Percentiles rank a stretch among this genome's conserved stretches.
phyloP scores from a whole-genome alignment of 2,888 invertebrate species.

The Molanna angustata region DNA sequence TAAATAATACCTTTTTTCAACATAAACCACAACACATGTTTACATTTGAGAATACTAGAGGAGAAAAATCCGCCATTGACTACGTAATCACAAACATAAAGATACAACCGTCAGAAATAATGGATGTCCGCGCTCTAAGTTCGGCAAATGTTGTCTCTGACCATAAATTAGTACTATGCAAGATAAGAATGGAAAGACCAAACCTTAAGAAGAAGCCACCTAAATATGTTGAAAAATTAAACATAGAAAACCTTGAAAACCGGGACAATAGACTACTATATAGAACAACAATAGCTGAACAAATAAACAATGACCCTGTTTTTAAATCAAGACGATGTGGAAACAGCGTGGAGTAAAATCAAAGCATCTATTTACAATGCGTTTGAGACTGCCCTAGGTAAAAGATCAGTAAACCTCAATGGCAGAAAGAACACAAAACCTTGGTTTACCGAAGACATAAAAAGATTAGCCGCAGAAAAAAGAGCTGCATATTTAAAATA shows the following conservation, averaged over 20 bases:
- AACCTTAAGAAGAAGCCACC: not conserved
- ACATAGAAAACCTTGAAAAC: not conserved
- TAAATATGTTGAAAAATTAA: not conserved
- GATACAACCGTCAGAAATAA: not conserved
- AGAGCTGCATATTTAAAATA: no score
- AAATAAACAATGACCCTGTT: not conserved
- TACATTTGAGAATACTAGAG: not conserved
- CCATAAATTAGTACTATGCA: not conserved
- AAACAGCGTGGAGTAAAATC: not conserved
- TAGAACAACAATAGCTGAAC: not conserved
- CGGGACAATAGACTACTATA: not conserved
- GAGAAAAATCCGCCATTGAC: not conserved
- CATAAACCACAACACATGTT: not conserved
- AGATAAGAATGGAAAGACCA: not conserved
- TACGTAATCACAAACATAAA: not conserved
- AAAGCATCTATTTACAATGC: not conserved
- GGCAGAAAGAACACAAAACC: no score
- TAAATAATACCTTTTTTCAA: constrained; percentile 1
- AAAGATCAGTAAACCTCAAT: not conserved
- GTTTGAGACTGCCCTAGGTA: not conserved
- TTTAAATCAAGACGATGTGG: not conserved
- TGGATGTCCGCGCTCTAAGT: not conserved
- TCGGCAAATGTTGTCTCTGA: not conserved
- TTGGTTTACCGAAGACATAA: no score
- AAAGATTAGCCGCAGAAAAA: no score